These are phyloP conservation scores for Gulo gulo DNA, from an alignment of 2,113 vertebrate genomes.

Conservation along the genomic window DNA sequence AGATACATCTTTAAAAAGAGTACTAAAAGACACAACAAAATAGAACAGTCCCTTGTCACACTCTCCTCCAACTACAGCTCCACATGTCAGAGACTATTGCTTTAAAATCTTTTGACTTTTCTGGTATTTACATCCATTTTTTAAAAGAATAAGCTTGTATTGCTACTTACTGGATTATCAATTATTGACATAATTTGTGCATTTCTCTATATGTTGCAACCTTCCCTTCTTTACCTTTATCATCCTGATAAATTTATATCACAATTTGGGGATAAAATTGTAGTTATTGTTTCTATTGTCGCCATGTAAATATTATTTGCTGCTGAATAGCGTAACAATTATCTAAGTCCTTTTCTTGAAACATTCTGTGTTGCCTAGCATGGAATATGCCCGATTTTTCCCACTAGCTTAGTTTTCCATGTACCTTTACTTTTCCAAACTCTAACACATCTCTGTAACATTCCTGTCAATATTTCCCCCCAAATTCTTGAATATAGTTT, in stretches of 20 bases:
- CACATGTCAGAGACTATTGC: neutral
- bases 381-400: neutral
- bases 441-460: neutral
- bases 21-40: neutral
- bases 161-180: neutral
- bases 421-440: neutral
- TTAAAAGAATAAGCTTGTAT: neutral
- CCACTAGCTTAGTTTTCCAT: neutral
- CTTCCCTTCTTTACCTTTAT: neutral
- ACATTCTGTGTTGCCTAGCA: neutral
- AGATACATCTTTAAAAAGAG: neutral
- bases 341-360: neutral
- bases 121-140: neutral
- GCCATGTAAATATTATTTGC: neutral
- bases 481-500: neutral
- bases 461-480: neutral
- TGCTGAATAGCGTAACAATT: neutral
- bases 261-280: neutral
- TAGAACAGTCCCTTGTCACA: neutral
- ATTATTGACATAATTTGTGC: neutral
- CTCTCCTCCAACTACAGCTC: neutral
- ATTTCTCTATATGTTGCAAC: neutral
- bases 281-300: neutral
- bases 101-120: constrained; percentile 9
- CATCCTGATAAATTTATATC: neutral